Conservation (phyloP, 2,797 vertebrate species). For the Pseudomugil tenellus region DNA sequence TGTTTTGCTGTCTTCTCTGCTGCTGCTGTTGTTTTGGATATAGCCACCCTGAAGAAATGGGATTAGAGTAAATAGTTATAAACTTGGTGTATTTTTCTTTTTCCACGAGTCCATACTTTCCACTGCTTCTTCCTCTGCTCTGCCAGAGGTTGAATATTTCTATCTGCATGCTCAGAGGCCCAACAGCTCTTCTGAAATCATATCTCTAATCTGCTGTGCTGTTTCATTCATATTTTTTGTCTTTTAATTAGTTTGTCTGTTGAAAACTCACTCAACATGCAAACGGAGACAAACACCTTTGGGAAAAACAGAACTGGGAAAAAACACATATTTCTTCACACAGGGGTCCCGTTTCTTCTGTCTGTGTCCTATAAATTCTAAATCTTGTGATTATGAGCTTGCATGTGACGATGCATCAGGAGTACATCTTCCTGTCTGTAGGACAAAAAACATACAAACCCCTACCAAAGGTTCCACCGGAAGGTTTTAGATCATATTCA, state of each 20-base stretch:
- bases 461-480: background rate
- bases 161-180: slow-evolving; percentile 72
- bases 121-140: slow-evolving; percentile 49
- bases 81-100: slow-evolving; percentile 60
- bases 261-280: slow-evolving; percentile 30
- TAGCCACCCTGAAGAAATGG: slow-evolving; percentile 43
- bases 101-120: slow-evolving; percentile 50
- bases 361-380: slow-evolving; percentile 18
- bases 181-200: slow-evolving; percentile 63
- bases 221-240: slow-evolving; percentile 63
- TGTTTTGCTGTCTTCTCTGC: slow-evolving; percentile 51
- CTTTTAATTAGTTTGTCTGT: slow-evolving; percentile 55
- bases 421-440: slow-evolving; percentile 17
- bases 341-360: slow-evolving; percentile 27
- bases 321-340: slow-evolving; percentile 33
- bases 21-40: slow-evolving; percentile 63
- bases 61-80: slow-evolving; percentile 58
- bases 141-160: slow-evolving; percentile 54
- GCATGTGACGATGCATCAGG: slow-evolving; percentile 21
- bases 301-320: slow-evolving; percentile 37
- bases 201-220: slow-evolving; percentile 55
- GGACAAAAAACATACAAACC: slow-evolving; percentile 9
- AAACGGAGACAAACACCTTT: slow-evolving; percentile 21
- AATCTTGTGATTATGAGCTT: slow-evolving; percentile 20
- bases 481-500: background rate